Evolutionary conservation across 2,113 vertebrate genomes (phyloP).

Genomic region (Pomatostomus ruficeps): DNA sequence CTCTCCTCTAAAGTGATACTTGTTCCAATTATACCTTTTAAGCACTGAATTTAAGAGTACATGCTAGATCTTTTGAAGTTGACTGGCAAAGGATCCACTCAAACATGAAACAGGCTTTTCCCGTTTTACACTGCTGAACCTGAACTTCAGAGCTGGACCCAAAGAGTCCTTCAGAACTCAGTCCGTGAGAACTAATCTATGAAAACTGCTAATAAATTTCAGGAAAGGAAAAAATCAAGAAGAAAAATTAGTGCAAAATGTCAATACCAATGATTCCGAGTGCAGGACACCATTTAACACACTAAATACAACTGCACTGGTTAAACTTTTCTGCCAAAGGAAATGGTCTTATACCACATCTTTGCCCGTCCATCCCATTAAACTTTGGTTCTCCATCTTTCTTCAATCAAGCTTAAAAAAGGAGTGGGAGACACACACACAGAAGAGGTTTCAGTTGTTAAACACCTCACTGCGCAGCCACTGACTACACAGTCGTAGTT

Average conservation of each 20-base stretch:
- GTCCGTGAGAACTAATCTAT: neutral
- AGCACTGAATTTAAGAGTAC: neutral
- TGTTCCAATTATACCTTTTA: neutral
- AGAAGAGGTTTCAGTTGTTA: neutral
- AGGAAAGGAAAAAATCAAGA: neutral
- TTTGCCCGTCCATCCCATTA: neutral
- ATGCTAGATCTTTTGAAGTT: neutral
- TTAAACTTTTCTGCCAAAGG: neutral
- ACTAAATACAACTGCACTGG: neutral
- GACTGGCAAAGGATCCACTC: neutral
- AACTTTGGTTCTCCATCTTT: neutral
- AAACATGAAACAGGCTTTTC: neutral
- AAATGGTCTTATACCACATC: neutral
- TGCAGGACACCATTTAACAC: neutral
- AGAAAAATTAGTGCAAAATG: neutral
- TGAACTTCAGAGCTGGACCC: neutral
- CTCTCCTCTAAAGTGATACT: neutral
- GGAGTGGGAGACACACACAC: neutral
- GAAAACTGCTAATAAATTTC: neutral
- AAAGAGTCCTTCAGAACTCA: neutral
- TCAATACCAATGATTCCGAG: neutral
- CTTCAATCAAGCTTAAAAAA: neutral
- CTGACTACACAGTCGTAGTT: neutral
- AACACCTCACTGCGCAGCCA: neutral
- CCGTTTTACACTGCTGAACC: neutral